Percentiles rank a stretch among this genome's conserved stretches.
Evolutionary conservation across 2,888 invertebrate species (phyloP).

Genomic region (Andrena fulva): DNA sequence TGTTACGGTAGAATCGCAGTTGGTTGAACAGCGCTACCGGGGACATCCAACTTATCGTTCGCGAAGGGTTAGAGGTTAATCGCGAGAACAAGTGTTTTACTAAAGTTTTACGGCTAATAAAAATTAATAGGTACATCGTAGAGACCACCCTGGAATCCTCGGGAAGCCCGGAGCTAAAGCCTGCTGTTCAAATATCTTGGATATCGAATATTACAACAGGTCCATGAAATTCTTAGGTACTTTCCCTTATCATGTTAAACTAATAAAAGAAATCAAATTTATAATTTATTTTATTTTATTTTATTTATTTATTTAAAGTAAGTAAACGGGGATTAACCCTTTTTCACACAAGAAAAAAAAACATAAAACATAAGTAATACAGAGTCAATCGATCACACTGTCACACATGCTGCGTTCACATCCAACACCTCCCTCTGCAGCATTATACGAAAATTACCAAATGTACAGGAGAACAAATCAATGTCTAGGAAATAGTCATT

Average conservation of each 20-base stretch:
- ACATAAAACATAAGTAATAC: no score
- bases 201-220: not conserved
- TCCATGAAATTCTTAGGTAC: constrained; percentile 62
- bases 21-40: not conserved
- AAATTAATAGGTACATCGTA: not conserved
- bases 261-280: constrained; percentile 54
- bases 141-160: not conserved
- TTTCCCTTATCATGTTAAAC: constrained; percentile 54
- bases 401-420: no score
- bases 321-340: no score
- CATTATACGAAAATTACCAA: no score
- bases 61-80: constrained; percentile 13
- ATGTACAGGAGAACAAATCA: no score
- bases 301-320: no score
- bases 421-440: no score
- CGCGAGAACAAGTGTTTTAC: constrained; percentile 7
- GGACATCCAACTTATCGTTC: not conserved
- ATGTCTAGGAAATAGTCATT: no score
- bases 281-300: no score
- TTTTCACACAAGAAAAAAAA: no score
- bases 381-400: no score
- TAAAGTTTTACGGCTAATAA: constrained; percentile 5
- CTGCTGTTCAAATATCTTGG: no score
- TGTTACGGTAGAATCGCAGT: not conserved
- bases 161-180: not conserved